These are phyloP conservation scores for Cololabis saira DNA, from an alignment of 2,113 vertebrate species.

Conservation along the genomic window DNA sequence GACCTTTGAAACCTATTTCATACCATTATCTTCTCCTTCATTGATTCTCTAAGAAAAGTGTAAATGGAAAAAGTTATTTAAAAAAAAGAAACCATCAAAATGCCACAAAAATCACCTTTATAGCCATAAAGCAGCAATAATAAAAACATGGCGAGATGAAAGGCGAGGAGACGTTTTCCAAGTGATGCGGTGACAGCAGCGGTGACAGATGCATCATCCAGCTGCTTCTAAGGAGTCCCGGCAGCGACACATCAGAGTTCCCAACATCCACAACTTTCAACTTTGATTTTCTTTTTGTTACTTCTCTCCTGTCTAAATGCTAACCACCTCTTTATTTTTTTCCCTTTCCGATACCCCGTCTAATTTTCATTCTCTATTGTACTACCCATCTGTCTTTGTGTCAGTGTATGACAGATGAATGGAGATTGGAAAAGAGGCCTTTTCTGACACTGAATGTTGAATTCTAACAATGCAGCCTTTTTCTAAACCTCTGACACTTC, in stretches of 20 bases:
- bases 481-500: not conserved
- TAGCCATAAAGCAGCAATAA: slow-evolving; percentile 6
- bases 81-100: too few species aligned
- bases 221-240: slow-evolving; percentile 22
- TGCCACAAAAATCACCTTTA: slow-evolving; percentile 27
- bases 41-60: slow-evolving; percentile 5
- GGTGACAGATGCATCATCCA: slow-evolving; percentile 21
- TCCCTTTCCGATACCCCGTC: not conserved
- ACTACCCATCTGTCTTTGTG: not conserved
- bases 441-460: slow-evolving; percentile 15
- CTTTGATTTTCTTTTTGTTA: not conserved
- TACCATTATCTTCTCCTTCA: slow-evolving; percentile 2
- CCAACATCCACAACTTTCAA: slow-evolving; percentile 17
- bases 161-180: slow-evolving; percentile 5
- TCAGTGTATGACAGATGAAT: slow-evolving; percentile 17
- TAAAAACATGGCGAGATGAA: slow-evolving; percentile 27
- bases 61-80: slow-evolving; percentile 11
- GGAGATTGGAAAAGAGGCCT: slow-evolving; percentile 25
- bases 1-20: too few species aligned
- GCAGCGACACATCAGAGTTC: slow-evolving; percentile 45
- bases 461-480: slow-evolving; percentile 23
- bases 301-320: slow-evolving; percentile 26
- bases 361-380: slow-evolving; percentile 25
- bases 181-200: slow-evolving; percentile 16
- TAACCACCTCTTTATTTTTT: slow-evolving; percentile 4